Evolutionary conservation across 2,113 vertebrate genomes (phyloP).

Genomic region (Marcusenius ussheri): DNA sequence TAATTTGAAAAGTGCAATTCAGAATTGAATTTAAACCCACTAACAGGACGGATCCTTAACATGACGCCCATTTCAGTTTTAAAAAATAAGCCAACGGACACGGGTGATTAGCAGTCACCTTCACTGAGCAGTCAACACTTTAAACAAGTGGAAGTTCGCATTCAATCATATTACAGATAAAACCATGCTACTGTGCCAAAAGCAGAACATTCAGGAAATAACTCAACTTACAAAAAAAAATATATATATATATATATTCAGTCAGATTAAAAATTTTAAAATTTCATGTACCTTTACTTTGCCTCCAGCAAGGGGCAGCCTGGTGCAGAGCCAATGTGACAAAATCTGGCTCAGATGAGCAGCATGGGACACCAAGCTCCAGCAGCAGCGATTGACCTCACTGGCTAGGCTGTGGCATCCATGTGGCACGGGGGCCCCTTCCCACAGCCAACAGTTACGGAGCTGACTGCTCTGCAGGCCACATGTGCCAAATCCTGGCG

Average conservation of each 20-base stretch:
- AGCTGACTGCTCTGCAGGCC: neutral
- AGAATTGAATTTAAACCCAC: neutral
- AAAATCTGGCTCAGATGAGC: neutral
- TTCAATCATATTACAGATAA: slow-evolving; percentile 2
- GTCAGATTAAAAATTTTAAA: neutral
- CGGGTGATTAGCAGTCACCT: neutral
- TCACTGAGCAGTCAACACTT: neutral
- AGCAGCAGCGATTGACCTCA: neutral
- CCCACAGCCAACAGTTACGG: neutral
- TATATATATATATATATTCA: neutral
- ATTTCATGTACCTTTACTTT: neutral
- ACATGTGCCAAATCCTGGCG: neutral
- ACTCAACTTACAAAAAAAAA: neutral
- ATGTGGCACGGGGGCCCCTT: neutral
- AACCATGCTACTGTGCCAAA: slow-evolving; percentile 7
- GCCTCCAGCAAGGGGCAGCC: neutral
- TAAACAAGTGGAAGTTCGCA: neutral
- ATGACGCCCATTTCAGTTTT: neutral
- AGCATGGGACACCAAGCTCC: neutral
- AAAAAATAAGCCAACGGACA: neutral
- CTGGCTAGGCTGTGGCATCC: neutral
- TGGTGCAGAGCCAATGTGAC: neutral
- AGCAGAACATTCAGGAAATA: neutral
- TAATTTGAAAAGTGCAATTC: slow-evolving; percentile 6
- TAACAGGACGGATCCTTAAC: neutral